Percentiles rank a stretch among this genome's conserved stretches.
These are phyloP conservation scores for Lasiurus borealis DNA, from an alignment of 2,113 vertebrate species.

Conservation along the genomic window DNA sequence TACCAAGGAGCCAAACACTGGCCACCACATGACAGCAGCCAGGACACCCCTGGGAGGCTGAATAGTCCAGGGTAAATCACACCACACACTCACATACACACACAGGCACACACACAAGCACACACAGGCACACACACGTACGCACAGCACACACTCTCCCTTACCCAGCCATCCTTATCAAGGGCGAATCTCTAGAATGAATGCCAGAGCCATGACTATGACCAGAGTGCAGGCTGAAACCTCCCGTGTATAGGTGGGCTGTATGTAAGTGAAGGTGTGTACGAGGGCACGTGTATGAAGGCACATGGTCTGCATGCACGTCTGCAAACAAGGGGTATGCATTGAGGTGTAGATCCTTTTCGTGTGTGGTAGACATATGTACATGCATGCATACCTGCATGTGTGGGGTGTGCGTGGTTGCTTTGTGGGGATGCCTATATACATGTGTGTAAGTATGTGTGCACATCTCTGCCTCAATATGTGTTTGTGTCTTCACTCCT, in stretches of 20 bases:
- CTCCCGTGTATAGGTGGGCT: background rate
- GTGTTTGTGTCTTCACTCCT: background rate
- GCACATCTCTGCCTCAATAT: background rate
- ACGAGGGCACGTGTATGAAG: background rate
- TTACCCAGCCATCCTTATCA: background rate
- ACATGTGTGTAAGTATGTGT: no score
- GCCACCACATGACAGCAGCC: background rate
- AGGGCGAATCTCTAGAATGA: background rate
- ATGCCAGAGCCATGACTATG: background rate
- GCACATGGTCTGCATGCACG: no score
- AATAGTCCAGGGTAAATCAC: background rate
- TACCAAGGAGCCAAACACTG: background rate
- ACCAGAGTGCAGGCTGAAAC: background rate
- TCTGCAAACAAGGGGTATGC: background rate
- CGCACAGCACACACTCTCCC: background rate
- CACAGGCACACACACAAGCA: no score
- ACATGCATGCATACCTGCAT: no score
- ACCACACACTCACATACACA: background rate
- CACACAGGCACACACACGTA: background rate
- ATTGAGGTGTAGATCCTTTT: background rate
- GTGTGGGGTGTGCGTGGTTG: background rate
- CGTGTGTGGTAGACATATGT: background rate
- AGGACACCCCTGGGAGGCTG: background rate
- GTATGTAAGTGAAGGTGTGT: background rate
- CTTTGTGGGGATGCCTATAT: background rate